Evolutionary conservation across 1,140 invertebrate species (phyloP).

Genomic region (Diploscapter pachys): DNA sequence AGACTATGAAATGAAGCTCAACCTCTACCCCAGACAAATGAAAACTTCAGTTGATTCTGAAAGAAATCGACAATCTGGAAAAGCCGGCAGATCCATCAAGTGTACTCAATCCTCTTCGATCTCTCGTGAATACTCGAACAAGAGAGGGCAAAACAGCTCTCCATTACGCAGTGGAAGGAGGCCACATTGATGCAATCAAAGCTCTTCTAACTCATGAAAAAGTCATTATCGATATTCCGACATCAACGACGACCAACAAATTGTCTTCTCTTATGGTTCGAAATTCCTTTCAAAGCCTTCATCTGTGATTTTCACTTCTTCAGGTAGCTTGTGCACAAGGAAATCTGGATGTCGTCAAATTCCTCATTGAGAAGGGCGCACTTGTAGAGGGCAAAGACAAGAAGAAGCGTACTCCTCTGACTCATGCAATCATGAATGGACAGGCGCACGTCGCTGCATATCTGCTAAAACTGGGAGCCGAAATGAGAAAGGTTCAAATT

Average conservation of each 20-base stretch:
- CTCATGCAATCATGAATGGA: constrained; percentile 65
- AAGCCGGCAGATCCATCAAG: constrained; percentile 16
- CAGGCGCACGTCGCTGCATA: constrained; percentile 63
- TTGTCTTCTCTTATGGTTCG: constrained; percentile 64
- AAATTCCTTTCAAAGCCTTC: constrained; percentile 51
- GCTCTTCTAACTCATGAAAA: constrained; percentile 59
- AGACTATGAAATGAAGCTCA: no score
- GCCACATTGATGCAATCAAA: constrained; percentile 59
- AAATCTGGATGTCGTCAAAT: constrained; percentile 45
- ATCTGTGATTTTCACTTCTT: constrained; percentile 10
- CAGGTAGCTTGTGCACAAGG: constrained; percentile 43
- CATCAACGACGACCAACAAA: constrained; percentile 61
- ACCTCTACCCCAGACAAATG: no score
- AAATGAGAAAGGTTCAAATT: constrained; percentile 45
- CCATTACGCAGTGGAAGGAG: constrained; percentile 17
- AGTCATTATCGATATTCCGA: constrained; percentile 61
- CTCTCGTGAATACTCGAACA: constrained; percentile 42
- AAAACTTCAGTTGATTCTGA: constrained; percentile 31
- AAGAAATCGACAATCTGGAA: constrained; percentile 27
- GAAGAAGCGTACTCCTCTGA: constrained; percentile 62
- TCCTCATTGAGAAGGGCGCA: constrained; percentile 38
- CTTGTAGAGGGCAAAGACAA: constrained; percentile 59
- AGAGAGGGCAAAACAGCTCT: constrained; percentile 57
- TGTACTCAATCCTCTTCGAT: constrained; percentile 3
- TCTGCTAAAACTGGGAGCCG: constrained; percentile 62